Percentiles rank a stretch among this genome's conserved stretches.
Evolutionary conservation across 1,140 invertebrate genomes (phyloP).

Genomic region (Bathynomus jamesi): DNA sequence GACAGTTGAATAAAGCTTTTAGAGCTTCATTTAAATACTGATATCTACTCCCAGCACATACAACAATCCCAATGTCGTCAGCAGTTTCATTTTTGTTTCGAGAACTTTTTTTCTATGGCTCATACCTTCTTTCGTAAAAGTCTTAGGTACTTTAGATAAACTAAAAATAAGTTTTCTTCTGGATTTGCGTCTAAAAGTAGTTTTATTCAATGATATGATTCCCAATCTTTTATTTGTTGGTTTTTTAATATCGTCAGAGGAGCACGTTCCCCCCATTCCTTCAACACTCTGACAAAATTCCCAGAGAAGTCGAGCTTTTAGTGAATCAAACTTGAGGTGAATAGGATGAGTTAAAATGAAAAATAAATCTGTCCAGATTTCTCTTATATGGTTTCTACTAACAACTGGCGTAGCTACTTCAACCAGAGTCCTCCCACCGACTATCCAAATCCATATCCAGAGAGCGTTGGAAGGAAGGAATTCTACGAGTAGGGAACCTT

Average conservation of each 20-base stretch:
- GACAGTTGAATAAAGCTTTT: neutral
- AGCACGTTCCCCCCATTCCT: too few species aligned
- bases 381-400: neutral
- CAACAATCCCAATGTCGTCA: neutral
- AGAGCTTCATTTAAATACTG: neutral
- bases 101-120: too few species aligned
- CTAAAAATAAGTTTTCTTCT: too few species aligned
- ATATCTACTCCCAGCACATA: neutral
- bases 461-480: constrained; percentile 13
- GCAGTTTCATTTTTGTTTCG: neutral
- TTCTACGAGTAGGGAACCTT: constrained; percentile 17
- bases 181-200: too few species aligned
- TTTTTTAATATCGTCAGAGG: too few species aligned
- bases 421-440: constrained; percentile 17
- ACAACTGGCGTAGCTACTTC: neutral
- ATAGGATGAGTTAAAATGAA: neutral
- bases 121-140: too few species aligned
- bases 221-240: too few species aligned
- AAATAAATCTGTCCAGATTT: neutral
- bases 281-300: neutral
- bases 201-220: too few species aligned
- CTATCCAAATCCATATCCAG: constrained; percentile 20
- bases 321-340: neutral
- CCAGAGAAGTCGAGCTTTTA: neutral
- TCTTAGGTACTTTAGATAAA: too few species aligned